A percentile compares a stretch with the other conserved stretches of the same genome.
These are phyloP conservation scores for Tubiluchus corallicola DNA, from an alignment of 2,888 invertebrate species.

Conservation along the genomic window DNA sequence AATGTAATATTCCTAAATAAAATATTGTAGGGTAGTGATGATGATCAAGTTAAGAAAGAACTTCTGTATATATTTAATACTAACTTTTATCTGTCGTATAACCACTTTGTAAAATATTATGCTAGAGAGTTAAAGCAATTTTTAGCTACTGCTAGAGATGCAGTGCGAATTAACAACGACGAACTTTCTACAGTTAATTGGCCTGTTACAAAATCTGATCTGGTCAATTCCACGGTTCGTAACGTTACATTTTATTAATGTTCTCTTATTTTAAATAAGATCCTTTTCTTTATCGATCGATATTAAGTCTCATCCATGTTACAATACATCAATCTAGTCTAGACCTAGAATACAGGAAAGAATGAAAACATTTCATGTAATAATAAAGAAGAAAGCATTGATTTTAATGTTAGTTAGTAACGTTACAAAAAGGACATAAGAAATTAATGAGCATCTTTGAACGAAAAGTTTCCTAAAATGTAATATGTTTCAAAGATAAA, in stretches of 20 bases:
- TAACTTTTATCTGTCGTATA: too few relatives aligned
- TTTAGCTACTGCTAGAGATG: too few relatives aligned
- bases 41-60: too few relatives aligned
- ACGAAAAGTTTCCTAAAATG: conserved; percentile 3
- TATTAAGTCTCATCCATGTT: neutral
- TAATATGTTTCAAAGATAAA: neutral
- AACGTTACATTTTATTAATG: neutral
- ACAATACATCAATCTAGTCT: neutral
- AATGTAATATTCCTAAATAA: too few relatives aligned
- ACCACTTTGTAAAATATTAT: too few relatives aligned
- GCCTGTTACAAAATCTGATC: too few relatives aligned
- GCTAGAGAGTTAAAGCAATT: too few relatives aligned
- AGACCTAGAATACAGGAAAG: neutral
- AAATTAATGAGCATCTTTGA: neutral
- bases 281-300: neutral
- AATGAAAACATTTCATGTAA: neutral
- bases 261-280: neutral
- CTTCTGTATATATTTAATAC: too few relatives aligned
- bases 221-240: neutral
- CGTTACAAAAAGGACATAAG: conserved; percentile 3
- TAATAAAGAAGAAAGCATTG: neutral
- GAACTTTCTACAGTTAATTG: too few relatives aligned
- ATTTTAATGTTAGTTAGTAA: conserved; percentile 1
- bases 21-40: too few relatives aligned
- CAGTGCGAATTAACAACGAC: too few relatives aligned